These are phyloP conservation scores for Drosophila incognita DNA, from an alignment of 2,888 invertebrate species.

Conservation along the genomic window DNA sequence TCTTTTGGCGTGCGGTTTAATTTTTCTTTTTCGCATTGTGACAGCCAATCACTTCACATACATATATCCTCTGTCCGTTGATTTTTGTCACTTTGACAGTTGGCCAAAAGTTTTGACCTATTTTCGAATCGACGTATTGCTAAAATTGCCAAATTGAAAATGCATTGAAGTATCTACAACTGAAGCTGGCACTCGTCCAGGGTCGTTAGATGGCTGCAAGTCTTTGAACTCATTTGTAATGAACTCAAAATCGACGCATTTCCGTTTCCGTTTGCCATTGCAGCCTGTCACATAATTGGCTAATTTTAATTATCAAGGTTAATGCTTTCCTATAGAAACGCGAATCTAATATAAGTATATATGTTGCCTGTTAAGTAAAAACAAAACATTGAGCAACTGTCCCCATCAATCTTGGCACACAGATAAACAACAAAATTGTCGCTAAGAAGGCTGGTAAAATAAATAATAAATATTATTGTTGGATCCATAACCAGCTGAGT, in stretches of 20 bases:
- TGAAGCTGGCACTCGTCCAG: constrained; percentile 55
- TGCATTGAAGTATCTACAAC: constrained; percentile 17
- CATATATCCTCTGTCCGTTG: constrained; percentile 42
- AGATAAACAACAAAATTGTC: constrained; percentile 35
- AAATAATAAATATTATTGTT: constrained; percentile 48
- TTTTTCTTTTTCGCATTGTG: constrained; percentile 23
- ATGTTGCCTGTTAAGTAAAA: constrained; percentile 29
- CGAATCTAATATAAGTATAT: constrained; percentile 2
- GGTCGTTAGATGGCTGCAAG: constrained; percentile 46
- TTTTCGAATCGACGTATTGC: constrained; percentile 50
- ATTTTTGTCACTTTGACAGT: constrained; percentile 56
- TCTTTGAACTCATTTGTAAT: constrained; percentile 60
- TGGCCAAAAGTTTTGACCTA: constrained; percentile 51
- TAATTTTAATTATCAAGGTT: constrained; percentile 74
- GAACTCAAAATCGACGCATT: constrained; percentile 54
- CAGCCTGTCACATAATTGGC: constrained; percentile 55
- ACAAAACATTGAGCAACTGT: constrained; percentile 75
- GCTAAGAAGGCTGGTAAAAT: constrained; percentile 15
- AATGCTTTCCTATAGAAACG: constrained; percentile 39
- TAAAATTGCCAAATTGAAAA: neutral
- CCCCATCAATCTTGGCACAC: constrained; percentile 66
- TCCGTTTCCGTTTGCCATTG: constrained; percentile 61
- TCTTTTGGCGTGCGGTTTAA: constrained; percentile 14
- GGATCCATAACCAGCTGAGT: constrained; percentile 7
- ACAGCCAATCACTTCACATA: constrained; percentile 50